Evolutionary conservation across 1,140 invertebrate species (phyloP), one percentile per base, ranked within the genome.

Genomic region (Pseudomyrmex pallidus): DNA sequence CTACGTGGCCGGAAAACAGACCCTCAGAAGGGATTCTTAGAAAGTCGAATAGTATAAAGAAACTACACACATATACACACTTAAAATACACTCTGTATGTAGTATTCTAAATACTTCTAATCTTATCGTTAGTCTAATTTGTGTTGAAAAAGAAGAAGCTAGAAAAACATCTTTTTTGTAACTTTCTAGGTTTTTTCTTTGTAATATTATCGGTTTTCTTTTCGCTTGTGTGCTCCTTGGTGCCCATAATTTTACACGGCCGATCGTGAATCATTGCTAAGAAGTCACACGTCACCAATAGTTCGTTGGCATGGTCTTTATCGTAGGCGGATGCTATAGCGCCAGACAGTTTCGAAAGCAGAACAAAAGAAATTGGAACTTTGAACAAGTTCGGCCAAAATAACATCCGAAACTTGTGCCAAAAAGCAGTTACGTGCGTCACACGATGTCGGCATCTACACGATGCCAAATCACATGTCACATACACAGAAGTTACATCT

Each of bases 291-390:
- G 63, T 82, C 73, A 46, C 57, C 57, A 83, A 72, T 77, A 70
- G 77, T 88, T 87, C 83, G 84, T 88, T 61, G 77, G 54, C 64
- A 82, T 15, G 15, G 77, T 7, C 82, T 73, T 17, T 52, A 44
- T 25, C 12, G 20, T 73, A 46, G 20, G 22, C 54, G 48, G 46
- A 20, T 57, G 61, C 63, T 72, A 77, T 86, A 89, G 86, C 87
- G 87, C 87, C 87, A 74, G 74, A 84, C 86, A 74, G 74, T 88
- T 85, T 88, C 84, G 84, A 85, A 84, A 80, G 74, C 74, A 80
- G 61, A 86, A 86, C 76, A 87, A 87, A 88, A 88, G 77, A 83
- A 88, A 88, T 82, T 85, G 73, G 87, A 88, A 52, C 87, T 63
- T 22, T 17, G 54, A 25, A 22, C 35, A 2, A 17, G 17, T 54